Base-by-base conservation (phyloP, 2,797 vertebrate species). In the Spondyliosoma cantharus region DNA sequence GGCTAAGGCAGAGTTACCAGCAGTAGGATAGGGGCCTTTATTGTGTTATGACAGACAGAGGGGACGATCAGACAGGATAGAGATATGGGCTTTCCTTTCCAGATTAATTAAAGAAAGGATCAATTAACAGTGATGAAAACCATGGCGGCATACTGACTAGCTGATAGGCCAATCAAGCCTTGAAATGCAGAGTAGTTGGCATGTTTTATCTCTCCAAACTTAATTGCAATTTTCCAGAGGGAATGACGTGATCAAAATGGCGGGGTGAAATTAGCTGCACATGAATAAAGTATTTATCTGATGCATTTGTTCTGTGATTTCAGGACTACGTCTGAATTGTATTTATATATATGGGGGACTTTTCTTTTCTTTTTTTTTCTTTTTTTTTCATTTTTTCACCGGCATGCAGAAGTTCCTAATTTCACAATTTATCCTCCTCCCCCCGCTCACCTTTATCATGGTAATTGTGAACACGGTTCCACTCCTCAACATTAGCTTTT, bases 91-190 rank as follows among this genome's bases (percentile, higher is more conserved):
- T 93, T 94, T 91, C 93, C 93, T 94, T 94, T 95, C 93, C 92
- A 95, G 93, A 95, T 95, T 95, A 95, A 96, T 95, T 96, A 95
- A 95, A 96, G 94, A 95, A 95, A 93, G 94, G 94, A 95, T 95
- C 95, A 95, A 95, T 96, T 96, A 96, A 94, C 93, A 94, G 92
- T 90, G 91, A 94, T 93, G 94, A 96, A 95, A 94, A 93, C 92
- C 94, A 93, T 90, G 87, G 92, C 90, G 89, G 91, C 94, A 91
- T 85, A 91, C 94, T 91, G 94, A 94, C 93, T 93, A 91, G 94
- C 94, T 93, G 92, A 93, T 94, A 93, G 93, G 91, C 93, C 93
- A 94, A 94, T 95, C 94, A 94, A 91, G 93, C 92, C 93, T 95
- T 95, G 94, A 95, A 95, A 95, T 95, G 94, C 94, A 94, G 92